Evolutionary conservation across 37 sponge, comb jelly and placozoan genomes (phyloP).

Genomic region (Halisarca cf. caerulea): DNA sequence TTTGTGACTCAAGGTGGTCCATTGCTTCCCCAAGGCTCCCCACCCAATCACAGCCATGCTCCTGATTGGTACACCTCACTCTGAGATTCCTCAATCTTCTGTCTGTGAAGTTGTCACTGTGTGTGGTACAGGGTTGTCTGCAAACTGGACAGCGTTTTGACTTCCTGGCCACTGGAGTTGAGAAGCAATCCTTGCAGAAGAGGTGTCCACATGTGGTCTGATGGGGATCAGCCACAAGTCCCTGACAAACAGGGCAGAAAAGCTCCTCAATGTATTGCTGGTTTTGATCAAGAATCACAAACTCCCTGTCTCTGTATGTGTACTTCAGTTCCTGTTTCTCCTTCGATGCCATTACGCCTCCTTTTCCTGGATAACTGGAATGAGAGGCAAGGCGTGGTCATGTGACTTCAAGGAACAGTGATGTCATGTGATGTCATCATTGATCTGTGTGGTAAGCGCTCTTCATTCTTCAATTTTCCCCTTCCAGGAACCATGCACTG

Average conservation of each 20-base stretch:
- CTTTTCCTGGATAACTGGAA: too few species aligned
- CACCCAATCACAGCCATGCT: neutral
- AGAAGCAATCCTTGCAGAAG: neutral
- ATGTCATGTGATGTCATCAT: too few species aligned
- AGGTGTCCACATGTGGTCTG: conserved; percentile 27
- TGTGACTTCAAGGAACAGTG: too few species aligned
- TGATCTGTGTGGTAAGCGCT: too few species aligned
- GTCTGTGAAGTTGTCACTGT: neutral
- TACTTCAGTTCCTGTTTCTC: neutral
- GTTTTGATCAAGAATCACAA: neutral
- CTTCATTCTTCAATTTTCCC: too few species aligned
- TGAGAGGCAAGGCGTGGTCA: too few species aligned
- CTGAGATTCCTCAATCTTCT: neutral
- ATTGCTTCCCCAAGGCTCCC: neutral
- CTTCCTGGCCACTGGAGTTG: too few species aligned
- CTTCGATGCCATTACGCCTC: too few species aligned
- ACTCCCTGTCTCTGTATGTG: neutral
- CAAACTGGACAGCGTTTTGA: neutral
- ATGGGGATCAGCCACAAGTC: neutral
- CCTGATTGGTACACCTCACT: neutral
- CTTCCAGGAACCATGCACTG: too few species aligned
- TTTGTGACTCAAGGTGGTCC: neutral
- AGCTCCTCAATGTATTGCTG: neutral
- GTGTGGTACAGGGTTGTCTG: neutral
- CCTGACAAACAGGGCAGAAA: neutral